Evolutionary conservation across 1,140 invertebrate species (phyloP), one percentile per base, ranked within the genome.

Genomic region (Wiebesia pumilae): DNA sequence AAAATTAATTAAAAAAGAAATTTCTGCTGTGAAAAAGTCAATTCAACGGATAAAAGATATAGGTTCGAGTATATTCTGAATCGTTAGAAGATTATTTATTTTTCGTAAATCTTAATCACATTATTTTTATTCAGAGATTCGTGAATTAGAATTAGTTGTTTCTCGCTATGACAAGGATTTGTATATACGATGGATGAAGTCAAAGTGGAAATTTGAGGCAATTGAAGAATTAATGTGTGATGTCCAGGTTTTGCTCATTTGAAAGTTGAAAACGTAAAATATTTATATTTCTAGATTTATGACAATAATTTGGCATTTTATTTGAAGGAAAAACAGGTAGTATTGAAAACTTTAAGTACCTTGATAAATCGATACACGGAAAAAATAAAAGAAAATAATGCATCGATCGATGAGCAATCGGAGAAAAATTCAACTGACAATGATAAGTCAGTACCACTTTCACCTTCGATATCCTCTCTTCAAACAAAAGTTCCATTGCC

Each of bases 81-180:
- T 69, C 16, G 19, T 2, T n/a, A 27, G n/a, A 75, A 75, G 35
- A 43, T n/a, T 43, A 35, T 10, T 24, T 43, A n/a, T 43, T 21
- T 43, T 3, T 43, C 19, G 21, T 27, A 43, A 71, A 71, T 38
- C 2, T 75, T 43, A 43, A n/a, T 43, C 43, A 43, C 43, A 14
- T 27, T 35, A 54, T 54, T 51, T 86, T 82, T 27, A 38, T 35
- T 87, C 16, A 94, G 92, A 92, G 89, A 88, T 90, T 24, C 82
- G 86, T 77, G 90, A 91, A 88, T 90, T 93, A 88, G 93, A 94
- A 84, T 88, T 88, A 0, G 84, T 91, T 27, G 82, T 93, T 16
- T 88, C 89, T 21, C 81, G 87, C 9, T 89, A 92, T 43, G 93
- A 93, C 69, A 92, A 91, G 81, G 84, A 88, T 14, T 87, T 93